A percentile compares a stretch with the other conserved stretches of the same genome.
Conservation (phyloP, 2,888 invertebrate genomes). For the Limnephilus lunatus region DNA sequence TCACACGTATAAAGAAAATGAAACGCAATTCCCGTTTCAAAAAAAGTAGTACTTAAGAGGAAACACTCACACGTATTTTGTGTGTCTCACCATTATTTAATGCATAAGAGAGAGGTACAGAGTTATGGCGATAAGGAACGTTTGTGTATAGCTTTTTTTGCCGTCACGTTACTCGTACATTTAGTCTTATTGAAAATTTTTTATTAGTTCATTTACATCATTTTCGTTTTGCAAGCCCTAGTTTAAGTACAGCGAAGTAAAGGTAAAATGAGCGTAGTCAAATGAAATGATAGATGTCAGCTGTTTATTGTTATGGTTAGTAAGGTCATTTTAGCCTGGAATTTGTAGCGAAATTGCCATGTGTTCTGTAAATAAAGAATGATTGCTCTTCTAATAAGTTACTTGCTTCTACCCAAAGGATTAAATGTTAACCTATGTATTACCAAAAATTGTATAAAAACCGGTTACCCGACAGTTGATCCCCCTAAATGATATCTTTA, state of each 20-base stretch:
- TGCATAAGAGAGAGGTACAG: too few species aligned
- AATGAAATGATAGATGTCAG: conserved; percentile 36
- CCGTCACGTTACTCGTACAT: too few species aligned
- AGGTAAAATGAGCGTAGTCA: conserved; percentile 25
- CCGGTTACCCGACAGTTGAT: too few species aligned
- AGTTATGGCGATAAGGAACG: too few species aligned
- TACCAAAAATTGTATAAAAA: not conserved
- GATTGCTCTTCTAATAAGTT: not conserved
- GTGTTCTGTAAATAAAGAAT: not conserved
- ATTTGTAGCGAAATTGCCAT: not conserved
- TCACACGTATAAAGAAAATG: too few species aligned
- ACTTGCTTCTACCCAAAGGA: not conserved
- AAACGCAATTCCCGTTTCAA: too few species aligned
- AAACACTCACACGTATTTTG: too few species aligned
- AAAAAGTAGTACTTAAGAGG: too few species aligned
- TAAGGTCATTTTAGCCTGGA: not conserved
- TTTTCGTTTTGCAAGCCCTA: not conserved
- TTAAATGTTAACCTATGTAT: not conserved
- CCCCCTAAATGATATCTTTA: too few species aligned
- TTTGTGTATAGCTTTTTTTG: too few species aligned
- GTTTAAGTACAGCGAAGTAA: not conserved
- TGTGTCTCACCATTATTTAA: too few species aligned
- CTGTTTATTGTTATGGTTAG: conserved; percentile 8
- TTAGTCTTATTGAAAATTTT: too few species aligned
- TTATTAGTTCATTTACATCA: not conserved